These are phyloP conservation scores for Cavia aperea DNA, from an alignment of 2,113 vertebrate species.

Conservation along the genomic window DNA sequence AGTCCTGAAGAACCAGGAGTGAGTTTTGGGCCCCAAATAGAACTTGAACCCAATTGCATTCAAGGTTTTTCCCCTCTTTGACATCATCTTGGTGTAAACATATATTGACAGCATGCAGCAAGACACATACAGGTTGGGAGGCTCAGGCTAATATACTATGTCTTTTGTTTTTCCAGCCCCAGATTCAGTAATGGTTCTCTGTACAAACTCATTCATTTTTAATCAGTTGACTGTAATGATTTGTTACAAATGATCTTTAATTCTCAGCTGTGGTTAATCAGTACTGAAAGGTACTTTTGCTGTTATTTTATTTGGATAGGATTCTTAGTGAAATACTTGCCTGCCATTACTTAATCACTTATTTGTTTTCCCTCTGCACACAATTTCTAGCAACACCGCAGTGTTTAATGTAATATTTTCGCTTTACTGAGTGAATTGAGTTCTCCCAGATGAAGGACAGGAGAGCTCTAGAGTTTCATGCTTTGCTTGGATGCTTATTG, in stretches of 20 bases:
- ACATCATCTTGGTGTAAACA: background rate
- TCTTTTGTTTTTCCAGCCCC: background rate
- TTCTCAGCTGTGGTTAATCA: slow-evolving; percentile 75
- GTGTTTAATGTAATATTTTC: slow-evolving; percentile 61
- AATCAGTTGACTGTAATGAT: slow-evolving; percentile 74
- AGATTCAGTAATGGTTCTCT: slow-evolving; percentile 65
- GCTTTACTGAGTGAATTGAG: slow-evolving; percentile 56
- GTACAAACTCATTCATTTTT: slow-evolving; percentile 78
- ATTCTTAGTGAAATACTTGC: slow-evolving; percentile 75
- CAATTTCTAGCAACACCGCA: slow-evolving; percentile 57
- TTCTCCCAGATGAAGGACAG: background rate
- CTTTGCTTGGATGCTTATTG: background rate
- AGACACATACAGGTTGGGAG: background rate
- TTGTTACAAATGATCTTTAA: slow-evolving; percentile 78
- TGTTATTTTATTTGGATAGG: slow-evolving; percentile 76
- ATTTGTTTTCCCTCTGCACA: slow-evolving; percentile 77
- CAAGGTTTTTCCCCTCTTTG: background rate
- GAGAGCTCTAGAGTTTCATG: background rate
- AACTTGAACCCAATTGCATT: background rate
- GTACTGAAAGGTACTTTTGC: slow-evolving; percentile 69
- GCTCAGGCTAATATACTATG: slow-evolving; percentile 11
- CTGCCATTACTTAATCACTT: slow-evolving; percentile 77
- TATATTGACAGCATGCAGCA: background rate
- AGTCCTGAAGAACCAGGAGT: background rate
- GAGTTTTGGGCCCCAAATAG: too few relatives aligned